Conservation (phyloP, 2,888 invertebrate species). For the Drosophila diplacantha region DNA sequence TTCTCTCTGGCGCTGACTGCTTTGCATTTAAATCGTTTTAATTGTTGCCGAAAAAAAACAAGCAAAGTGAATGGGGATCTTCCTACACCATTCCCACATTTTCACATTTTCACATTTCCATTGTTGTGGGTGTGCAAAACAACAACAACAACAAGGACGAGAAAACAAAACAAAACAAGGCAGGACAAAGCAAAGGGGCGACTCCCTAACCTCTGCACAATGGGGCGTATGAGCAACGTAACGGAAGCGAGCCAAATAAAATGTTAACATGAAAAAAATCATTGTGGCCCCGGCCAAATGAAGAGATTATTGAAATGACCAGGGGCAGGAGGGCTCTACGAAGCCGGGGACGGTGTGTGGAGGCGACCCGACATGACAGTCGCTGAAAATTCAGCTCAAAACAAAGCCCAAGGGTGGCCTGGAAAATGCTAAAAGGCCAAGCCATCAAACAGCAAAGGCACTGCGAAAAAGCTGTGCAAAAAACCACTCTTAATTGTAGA, state of each 20-base stretch:
- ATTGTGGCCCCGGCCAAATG: constrained; percentile 55
- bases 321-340: constrained; percentile 8
- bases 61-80: constrained; percentile 13
- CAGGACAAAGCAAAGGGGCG: constrained; percentile 44
- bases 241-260: constrained; percentile 53
- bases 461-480: constrained; percentile 3
- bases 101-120: constrained; percentile 14
- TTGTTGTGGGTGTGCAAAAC: constrained; percentile 28
- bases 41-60: constrained; percentile 56
- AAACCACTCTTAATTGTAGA: not conserved
- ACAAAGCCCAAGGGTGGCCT: constrained; percentile 41
- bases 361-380: constrained; percentile 14
- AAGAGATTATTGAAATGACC: constrained; percentile 73
- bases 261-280: constrained; percentile 63
- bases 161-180: not conserved
- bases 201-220: constrained; percentile 48
- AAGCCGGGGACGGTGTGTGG: not conserved
- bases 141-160: constrained; percentile 5
- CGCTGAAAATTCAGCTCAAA: constrained; percentile 47
- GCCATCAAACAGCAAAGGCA: constrained; percentile 22
- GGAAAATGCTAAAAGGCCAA: constrained; percentile 23
- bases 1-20: constrained; percentile 45
- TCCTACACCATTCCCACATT: not conserved
- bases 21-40: constrained; percentile 71
- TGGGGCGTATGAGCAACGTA: constrained; percentile 63